These are phyloP conservation scores for Subanguina moxae DNA, from an alignment of 1,140 invertebrate species.

Conservation along the genomic window DNA sequence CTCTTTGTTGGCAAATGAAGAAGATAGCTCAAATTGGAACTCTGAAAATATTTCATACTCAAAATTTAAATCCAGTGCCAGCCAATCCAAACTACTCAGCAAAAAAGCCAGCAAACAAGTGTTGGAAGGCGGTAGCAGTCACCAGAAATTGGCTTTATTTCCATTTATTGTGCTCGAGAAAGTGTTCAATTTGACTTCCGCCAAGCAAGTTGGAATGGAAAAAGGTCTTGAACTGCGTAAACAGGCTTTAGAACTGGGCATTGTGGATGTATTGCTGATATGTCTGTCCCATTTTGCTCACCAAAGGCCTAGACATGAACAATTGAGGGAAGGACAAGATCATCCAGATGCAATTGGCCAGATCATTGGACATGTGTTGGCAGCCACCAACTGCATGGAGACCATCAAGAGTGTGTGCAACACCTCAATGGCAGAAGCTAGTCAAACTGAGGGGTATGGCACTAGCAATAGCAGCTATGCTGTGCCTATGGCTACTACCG, in stretches of 20 bases:
- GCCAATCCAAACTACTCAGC: too few relatives aligned
- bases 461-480: background rate
- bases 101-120: background rate
- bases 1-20: too few relatives aligned
- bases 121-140: conserved; percentile 14
- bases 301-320: conserved; percentile 4
- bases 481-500: background rate
- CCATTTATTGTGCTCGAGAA: conserved; percentile 30
- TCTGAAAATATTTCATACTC: too few relatives aligned
- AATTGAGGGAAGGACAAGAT: background rate
- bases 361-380: conserved; percentile 15
- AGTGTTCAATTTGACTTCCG: conserved; percentile 14
- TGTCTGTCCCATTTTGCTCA: conserved; percentile 33
- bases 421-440: background rate
- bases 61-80: too few relatives aligned
- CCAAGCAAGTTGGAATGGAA: background rate
- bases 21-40: too few relatives aligned
- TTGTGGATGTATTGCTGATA: conserved; percentile 37
- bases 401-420: background rate
- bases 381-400: background rate
- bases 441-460: background rate
- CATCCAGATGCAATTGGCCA: conserved; percentile 3
- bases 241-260: conserved; percentile 37
- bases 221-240: conserved; percentile 19
- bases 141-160: conserved; percentile 23